Base-by-base conservation (phyloP, 2,113 vertebrate genomes). In the Megaptera novaeangliae region DNA sequence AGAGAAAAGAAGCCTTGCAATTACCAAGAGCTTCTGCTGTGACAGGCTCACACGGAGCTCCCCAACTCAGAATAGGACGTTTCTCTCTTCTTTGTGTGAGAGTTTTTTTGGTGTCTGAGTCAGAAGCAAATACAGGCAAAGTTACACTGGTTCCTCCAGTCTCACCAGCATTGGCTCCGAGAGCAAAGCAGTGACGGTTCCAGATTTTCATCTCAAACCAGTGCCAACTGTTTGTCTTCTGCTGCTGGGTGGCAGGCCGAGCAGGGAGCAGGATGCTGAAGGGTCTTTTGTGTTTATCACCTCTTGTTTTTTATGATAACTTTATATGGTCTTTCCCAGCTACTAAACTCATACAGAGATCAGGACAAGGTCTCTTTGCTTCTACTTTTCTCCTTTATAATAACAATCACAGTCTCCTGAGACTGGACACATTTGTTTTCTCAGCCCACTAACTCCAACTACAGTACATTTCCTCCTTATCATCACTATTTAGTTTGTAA, bases 361-460 rank as follows among this genome's bases (percentile, higher is more conserved):
- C 44, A 88, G 69, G n/a, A 31, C 31, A 74, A 84, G 93, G 44
- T 90, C 74, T 95, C 81, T 95, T 46, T 94, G 72, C 84, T 66
- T 92, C 59, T 64, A 5, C n/a, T 88, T 75, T 95, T 95, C 68
- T 95, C 25, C 90, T 91, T 85, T 55, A 12, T 31, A 71, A 31
- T 52, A 90, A 91, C 88, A 89, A 83, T 57, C 46, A 66, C 68
- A 78, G 36, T 66, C 95, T 97, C 97, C 93, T 71, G 92, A 94
- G 86, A 97, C 86, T 41, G 49, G 61, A 92, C 95, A 52, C 90
- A 82, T 87, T 92, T 98, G 85, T 97, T 98, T 98, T 97, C 98
- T 98, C 97, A 97, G 97, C 97, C 98, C 97, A 95, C 98, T 98
- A 94, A 98, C 92, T 97, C 95, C 95, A 96, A 96, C 91, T 81